Evolutionary conservation across 2,113 vertebrate genomes (phyloP), one percentile per base, ranked within the genome.

Genomic region (Arvicanthis niloticus): DNA sequence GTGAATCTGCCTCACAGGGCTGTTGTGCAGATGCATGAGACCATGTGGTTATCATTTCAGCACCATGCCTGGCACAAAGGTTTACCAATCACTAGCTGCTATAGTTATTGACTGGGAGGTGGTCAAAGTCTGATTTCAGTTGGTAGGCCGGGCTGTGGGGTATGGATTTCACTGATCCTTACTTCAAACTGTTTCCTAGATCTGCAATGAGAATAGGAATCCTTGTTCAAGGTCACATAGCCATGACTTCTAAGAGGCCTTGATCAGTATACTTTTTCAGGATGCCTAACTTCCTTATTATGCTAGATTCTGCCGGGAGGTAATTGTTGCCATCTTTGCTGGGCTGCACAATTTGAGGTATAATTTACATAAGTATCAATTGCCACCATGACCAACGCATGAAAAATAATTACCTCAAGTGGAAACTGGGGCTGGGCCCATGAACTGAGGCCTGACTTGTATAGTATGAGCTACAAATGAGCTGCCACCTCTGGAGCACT

Each of bases 331-430:
- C 78, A 37, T 97, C 96, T 96, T 96, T 92, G 92, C 91, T 72
- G 78, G 92, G 76, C 60, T 92, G 77, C 76, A 96, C 84, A 68
- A 76, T 96, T 93, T 93, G 96, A 95, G 68, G 67, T 92, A 81
- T 95, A 89, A 94, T 97, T 89, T 93, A 88, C 48, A 88, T 56
- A 92, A 95, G 92, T 86, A 91, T 91, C 94, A 88, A 26, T 87
- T 95, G 93, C 92, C 94, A 91, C 91, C 81, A 73, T 89, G 90
- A 97, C 93, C 92, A 92, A 97, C 42, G 67, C 93, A 78, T 24
- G 88, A 90, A 84, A 93, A 68, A 88, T 93, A 96, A 96, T 97
- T 89, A 96, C 92, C 91, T 96, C 76, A 75, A 95, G 94, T 95
- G 93, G 92, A 97, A 95, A 89, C 81, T 91, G 89, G 93, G 91